These are phyloP conservation scores for Dipodomys spectabilis DNA, from an alignment of 2,113 vertebrate genomes.

Conservation along the genomic window DNA sequence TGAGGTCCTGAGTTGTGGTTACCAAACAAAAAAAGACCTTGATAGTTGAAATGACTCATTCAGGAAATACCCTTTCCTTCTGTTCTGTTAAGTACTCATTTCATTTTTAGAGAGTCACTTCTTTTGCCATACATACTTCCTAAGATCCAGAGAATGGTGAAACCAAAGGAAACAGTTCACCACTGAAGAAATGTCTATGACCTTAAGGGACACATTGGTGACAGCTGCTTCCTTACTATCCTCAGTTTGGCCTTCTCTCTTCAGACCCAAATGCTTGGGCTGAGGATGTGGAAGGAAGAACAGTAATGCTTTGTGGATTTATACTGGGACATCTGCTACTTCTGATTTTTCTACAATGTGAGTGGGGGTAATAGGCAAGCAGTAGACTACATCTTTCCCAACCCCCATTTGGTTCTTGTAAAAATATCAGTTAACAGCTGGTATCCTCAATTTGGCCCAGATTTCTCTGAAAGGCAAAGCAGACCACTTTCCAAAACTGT, in stretches of 20 bases:
- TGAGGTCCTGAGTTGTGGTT: not conserved
- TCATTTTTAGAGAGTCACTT: slow-evolving; percentile 42
- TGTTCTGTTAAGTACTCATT: not conserved
- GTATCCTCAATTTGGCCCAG: slow-evolving; percentile 63
- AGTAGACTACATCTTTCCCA: slow-evolving; percentile 61
- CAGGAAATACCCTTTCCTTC: not conserved
- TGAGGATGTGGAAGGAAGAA: slow-evolving; percentile 48
- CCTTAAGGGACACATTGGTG: not conserved
- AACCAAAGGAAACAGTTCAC: not conserved
- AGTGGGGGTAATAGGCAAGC: slow-evolving; percentile 24
- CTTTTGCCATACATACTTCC: not conserved
- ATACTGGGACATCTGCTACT: slow-evolving; percentile 64
- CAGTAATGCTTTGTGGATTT: slow-evolving; percentile 57
- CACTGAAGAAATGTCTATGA: not conserved
- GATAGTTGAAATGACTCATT: not conserved
- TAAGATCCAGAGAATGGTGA: not conserved
- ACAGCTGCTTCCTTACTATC: not conserved
- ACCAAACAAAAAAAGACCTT: not conserved
- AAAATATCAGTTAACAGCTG: slow-evolving; percentile 74
- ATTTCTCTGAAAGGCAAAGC: slow-evolving; percentile 67
- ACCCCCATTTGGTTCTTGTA: slow-evolving; percentile 59
- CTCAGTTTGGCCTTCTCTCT: not conserved
- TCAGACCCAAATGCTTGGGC: slow-evolving; percentile 21
- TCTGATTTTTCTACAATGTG: slow-evolving; percentile 59
- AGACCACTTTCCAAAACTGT: slow-evolving; percentile 57